Evolutionary conservation across 2,113 vertebrate genomes (phyloP), one percentile per base, ranked within the genome.

Genomic region (Paratilapia polleni): DNA sequence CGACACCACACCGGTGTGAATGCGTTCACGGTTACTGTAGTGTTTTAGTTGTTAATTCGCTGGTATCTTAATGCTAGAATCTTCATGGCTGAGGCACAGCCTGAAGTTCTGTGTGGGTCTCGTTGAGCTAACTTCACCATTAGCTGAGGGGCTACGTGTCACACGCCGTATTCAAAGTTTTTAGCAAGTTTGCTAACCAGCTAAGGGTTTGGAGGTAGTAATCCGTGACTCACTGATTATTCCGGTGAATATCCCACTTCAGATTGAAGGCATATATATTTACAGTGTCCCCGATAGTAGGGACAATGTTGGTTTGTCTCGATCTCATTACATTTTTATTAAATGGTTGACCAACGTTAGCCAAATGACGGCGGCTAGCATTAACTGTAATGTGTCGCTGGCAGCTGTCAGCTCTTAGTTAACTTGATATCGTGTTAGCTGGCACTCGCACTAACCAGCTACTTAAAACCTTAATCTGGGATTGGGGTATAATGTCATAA

Each of bases 121-220:
- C 83, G 80, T 77, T 83, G 80, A 84, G 90, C 91, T 81, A 86
- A 85, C 58, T 58, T 43, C 22, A 77, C 80, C 38, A 60, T 86
- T 90, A 91, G 92, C 92, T 11, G 68, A 79, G 13, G 63, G 85
- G 94, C 95, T 95, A 96, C 95, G 96, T 97, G 96, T 97, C 96
- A 96, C 93, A 93, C 59, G 54, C 91, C 92, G 90, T 88, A 80
- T 87, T 86, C 86, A 91, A 96, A 96, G 93, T 96, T 95, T 94
- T 91, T 90, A 91, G 91, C 92, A 90, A 94, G 88, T 94, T 94
- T 80, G 93, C 93, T 93, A 94, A 86, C 93, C 79, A 88, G 93
- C 88, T 56, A 28, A 13, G 34, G 43, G 8, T 70, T 74, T 22
- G 20, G n/a, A 22, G 49, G 58, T 80, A 12, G 1, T 84, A 58